Conservation (phyloP, 2,888 invertebrate species). For the Ametastegia equiseti region DNA sequence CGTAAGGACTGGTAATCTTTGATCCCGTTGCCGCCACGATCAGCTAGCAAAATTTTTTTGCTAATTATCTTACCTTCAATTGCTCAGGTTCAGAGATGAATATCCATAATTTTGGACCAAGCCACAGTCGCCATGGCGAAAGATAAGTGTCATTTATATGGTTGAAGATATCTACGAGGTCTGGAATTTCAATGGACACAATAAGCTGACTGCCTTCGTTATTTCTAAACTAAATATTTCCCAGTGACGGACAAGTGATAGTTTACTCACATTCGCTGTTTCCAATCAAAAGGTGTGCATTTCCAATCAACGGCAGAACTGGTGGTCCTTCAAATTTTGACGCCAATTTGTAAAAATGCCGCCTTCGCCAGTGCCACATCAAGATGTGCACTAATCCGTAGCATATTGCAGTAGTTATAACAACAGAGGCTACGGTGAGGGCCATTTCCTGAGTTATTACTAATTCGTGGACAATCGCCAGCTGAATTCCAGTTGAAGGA, state of each 20-base stretch:
- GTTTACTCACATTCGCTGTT: neutral
- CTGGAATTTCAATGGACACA: constrained; percentile 50
- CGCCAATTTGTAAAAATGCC: neutral
- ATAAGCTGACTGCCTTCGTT: neutral
- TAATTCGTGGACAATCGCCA: neutral
- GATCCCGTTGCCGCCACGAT: too few species aligned
- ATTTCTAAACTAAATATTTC: too few species aligned
- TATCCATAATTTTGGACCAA: constrained; percentile 58
- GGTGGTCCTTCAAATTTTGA: neutral
- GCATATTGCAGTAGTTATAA: neutral
- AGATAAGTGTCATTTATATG: constrained; percentile 56
- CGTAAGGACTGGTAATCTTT: too few species aligned
- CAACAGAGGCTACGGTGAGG: neutral
- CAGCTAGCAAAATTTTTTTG: too few species aligned
- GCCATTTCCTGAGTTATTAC: neutral
- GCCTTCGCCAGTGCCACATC: neutral
- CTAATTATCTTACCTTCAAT: constrained; percentile 58
- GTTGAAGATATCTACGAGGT: constrained; percentile 57
- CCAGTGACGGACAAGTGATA: too few species aligned
- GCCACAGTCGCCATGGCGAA: constrained; percentile 60
- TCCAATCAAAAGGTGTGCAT: neutral
- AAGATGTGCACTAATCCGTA: neutral
- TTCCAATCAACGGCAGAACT: neutral
- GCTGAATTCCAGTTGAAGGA: too few species aligned
- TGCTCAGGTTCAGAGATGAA: constrained; percentile 59